phyloP scores from a whole-genome alignment of 35 echinoderm and acorn worm genomes.

The Lytechinus variegatus region DNA sequence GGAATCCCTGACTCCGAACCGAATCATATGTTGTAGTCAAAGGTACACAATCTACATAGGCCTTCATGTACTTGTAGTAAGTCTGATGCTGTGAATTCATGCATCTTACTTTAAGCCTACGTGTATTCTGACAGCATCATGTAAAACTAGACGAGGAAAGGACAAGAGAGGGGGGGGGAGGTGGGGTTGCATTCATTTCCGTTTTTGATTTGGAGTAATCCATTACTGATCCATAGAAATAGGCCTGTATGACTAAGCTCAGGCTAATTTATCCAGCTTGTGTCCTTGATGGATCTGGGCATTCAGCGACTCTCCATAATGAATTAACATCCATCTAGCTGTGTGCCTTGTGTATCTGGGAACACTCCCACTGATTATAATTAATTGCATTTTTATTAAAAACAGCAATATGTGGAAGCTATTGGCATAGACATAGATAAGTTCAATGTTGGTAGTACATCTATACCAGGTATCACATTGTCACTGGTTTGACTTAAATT shows the following conservation, averaged over 20 bases:
- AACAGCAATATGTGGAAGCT: background rate
- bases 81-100: too few species aligned
- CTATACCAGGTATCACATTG: too few species aligned
- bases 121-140: too few species aligned
- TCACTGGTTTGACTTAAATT: too few species aligned
- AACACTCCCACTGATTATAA: constrained; percentile 33
- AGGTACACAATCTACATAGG: too few species aligned
- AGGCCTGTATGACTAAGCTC: constrained; percentile 48
- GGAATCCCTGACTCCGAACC: too few species aligned
- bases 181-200: constrained; percentile 41
- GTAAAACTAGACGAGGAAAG: background rate
- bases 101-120: too few species aligned
- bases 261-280: constrained; percentile 45
- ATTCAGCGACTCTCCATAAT: constrained; percentile 46
- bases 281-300: constrained; percentile 35
- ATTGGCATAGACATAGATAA: background rate
- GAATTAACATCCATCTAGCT: constrained; percentile 24
- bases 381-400: constrained; percentile 56
- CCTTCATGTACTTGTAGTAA: too few species aligned
- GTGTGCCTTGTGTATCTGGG: constrained; percentile 23
- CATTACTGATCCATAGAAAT: constrained; percentile 52
- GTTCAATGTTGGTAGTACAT: background rate
- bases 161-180: background rate
- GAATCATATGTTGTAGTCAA: too few species aligned
- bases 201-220: constrained; percentile 45